Evolutionary conservation across 2,888 invertebrate genomes (phyloP).

Genomic region (Diloba caeruleocephala): DNA sequence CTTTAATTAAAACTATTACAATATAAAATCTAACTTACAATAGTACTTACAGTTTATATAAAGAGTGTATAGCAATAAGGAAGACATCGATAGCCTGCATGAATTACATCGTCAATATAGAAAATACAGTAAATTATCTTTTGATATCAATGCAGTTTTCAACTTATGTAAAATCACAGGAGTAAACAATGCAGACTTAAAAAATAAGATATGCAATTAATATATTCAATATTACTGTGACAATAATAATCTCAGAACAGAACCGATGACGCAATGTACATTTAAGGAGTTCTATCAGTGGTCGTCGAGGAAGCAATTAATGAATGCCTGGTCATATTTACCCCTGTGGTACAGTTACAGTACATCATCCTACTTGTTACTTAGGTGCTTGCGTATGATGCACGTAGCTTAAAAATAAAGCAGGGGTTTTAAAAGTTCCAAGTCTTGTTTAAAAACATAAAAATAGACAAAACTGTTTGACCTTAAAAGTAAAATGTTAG

Average conservation of each 20-base stretch:
- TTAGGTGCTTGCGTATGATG: not conserved
- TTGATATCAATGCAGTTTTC: constrained; percentile 49
- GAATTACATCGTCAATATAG: constrained; percentile 80
- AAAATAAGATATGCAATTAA: too few species aligned
- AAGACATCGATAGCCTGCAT: constrained; percentile 89
- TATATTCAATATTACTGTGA: not conserved
- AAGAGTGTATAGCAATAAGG: constrained; percentile 88
- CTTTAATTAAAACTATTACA: constrained; percentile 55
- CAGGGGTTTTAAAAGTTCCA: not conserved
- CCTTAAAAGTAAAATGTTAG: too few species aligned
- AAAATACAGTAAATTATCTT: constrained; percentile 70
- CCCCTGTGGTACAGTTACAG: too few species aligned
- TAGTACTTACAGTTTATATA: constrained; percentile 80
- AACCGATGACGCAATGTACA: not conserved
- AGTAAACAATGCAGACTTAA: constrained; percentile 22
- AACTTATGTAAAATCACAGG: constrained; percentile 31
- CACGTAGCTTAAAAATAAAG: not conserved
- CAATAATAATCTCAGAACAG: constrained; percentile 5
- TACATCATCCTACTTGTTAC: not conserved
- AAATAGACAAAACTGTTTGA: not conserved
- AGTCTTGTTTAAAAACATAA: not conserved
- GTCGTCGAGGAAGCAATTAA: constrained; percentile 8
- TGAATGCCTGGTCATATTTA: constrained; percentile 8
- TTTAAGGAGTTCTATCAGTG: constrained; percentile 17
- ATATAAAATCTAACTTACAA: constrained; percentile 81